These are phyloP conservation scores for Mareca penelope DNA, from an alignment of 2,797 vertebrate genomes.

Conservation along the genomic window DNA sequence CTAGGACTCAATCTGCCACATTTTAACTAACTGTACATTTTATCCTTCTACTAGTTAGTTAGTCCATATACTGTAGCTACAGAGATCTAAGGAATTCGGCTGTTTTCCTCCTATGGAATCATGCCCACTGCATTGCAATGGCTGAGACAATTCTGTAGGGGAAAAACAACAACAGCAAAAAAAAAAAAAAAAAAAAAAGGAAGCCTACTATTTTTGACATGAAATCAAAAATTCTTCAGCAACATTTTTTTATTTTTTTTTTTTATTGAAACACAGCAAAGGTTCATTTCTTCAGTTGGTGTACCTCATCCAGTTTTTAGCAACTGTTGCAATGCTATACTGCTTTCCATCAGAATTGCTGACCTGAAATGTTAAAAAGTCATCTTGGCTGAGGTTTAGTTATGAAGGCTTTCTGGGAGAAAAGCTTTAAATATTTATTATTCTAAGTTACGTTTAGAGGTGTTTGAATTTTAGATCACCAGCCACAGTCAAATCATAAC, in stretches of 20 bases:
- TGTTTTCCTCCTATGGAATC: background rate
- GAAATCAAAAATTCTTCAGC: fast-evolving
- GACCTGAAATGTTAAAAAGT: background rate
- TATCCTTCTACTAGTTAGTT: background rate
- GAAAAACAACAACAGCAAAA: background rate
- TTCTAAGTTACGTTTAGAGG: background rate
- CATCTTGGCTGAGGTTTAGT: background rate
- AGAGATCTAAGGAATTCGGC: background rate
- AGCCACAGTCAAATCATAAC: background rate
- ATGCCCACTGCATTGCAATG: background rate
- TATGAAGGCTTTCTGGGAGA: background rate
- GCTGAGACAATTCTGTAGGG: background rate
- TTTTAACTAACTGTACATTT: background rate
- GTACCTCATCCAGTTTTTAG: background rate
- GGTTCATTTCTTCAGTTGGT: background rate
- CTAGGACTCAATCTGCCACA: background rate
- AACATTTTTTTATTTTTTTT: background rate
- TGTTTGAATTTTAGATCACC: background rate
- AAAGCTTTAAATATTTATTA: background rate
- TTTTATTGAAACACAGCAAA: background rate
- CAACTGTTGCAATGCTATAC: background rate
- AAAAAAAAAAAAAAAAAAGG: no score
- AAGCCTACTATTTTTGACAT: background rate
- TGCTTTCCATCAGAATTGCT: background rate
- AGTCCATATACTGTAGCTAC: background rate